phyloP scores from a whole-genome alignment of 2,888 invertebrate species.

The Tenthredo mesomela region DNA sequence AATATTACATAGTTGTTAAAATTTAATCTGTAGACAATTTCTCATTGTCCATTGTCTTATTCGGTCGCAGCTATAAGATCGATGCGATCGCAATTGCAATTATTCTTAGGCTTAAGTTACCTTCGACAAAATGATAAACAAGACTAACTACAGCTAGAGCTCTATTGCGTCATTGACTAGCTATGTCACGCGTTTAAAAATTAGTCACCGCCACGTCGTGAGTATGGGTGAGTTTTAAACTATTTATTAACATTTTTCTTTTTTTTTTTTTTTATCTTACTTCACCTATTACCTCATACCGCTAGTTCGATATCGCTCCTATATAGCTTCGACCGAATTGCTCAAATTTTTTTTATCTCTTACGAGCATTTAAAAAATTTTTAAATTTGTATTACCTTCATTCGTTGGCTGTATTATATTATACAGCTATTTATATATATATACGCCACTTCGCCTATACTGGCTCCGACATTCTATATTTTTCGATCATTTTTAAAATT shows the following conservation, averaged over 20 bases:
- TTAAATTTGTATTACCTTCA: too few relatives aligned
- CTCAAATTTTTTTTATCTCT: neutral
- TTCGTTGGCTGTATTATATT: too few relatives aligned
- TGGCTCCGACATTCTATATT: too few relatives aligned
- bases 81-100: neutral
- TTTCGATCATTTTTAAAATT: too few relatives aligned
- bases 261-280: too few relatives aligned
- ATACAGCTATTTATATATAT: too few relatives aligned
- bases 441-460: too few relatives aligned
- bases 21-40: neutral
- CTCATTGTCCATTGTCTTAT: constrained; percentile 17
- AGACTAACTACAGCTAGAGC: neutral
- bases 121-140: constrained; percentile 32
- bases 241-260: too few relatives aligned
- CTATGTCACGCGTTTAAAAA: constrained; percentile 4
- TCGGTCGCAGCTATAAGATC: neutral
- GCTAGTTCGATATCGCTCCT: constrained; percentile 1
- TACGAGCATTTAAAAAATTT: neutral
- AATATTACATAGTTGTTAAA: neutral
- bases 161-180: constrained; percentile 25
- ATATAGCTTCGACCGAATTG: neutral
- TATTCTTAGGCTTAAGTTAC: neutral
- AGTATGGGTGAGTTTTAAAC: too few relatives aligned
- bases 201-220: neutral
- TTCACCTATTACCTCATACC: neutral